Evolutionary conservation across 2,888 invertebrate species (phyloP).

Genomic region (Stomorhina lunata): DNA sequence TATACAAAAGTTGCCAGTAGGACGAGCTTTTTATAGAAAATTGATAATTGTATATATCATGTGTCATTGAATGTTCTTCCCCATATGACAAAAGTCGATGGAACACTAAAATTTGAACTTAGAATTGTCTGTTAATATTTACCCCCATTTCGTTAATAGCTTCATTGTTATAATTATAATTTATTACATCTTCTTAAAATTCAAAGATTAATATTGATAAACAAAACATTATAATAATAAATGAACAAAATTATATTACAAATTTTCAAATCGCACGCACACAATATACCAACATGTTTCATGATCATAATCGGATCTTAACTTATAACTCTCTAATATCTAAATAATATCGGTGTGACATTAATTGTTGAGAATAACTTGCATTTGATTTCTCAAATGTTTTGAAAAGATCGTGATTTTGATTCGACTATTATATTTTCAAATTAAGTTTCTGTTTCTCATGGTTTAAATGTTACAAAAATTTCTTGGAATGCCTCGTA

Average conservation of each 20-base stretch:
- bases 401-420: constrained; percentile 36
- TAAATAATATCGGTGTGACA: constrained; percentile 41
- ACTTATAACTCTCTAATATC: too few relatives aligned
- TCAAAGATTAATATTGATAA: constrained; percentile 12
- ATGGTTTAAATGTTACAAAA: constrained; percentile 47
- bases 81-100: too few relatives aligned
- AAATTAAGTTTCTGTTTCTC: constrained; percentile 35
- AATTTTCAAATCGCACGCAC: not conserved
- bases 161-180: not conserved
- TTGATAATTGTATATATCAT: too few relatives aligned
- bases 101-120: too few relatives aligned
- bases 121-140: too few relatives aligned
- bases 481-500: constrained; percentile 65
- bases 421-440: not conserved
- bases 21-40: too few relatives aligned
- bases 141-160: too few relatives aligned
- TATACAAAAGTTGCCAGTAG: too few relatives aligned
- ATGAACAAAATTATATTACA: not conserved
- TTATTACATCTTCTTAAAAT: constrained; percentile 8
- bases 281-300: constrained; percentile 25
- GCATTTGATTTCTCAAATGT: constrained; percentile 34
- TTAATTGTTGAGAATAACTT: constrained; percentile 49
- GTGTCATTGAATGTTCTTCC: too few relatives aligned
- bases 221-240: not conserved
- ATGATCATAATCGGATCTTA: constrained; percentile 26